Evolutionary conservation across 2,888 invertebrate genomes (phyloP).

Genomic region (Hanleya hanleyi): DNA sequence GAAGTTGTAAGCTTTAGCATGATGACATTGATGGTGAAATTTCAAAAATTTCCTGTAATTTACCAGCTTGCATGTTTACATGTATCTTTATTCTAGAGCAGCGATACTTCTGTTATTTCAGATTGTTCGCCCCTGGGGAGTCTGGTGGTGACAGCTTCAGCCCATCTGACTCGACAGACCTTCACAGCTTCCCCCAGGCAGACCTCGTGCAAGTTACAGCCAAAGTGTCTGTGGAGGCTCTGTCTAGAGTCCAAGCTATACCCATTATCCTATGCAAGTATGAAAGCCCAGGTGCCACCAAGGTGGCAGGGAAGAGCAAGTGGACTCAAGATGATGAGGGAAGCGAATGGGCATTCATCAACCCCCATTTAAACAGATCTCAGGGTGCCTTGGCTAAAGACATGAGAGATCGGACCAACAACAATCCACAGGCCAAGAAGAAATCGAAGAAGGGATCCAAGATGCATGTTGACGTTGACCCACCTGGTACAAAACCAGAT

Average conservation of each 20-base stretch:
- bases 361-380: no score
- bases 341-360: no score
- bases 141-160: slow-evolving; percentile 79
- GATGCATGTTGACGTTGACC: no score
- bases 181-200: slow-evolving; percentile 66
- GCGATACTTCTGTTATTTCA: slow-evolving; percentile 43
- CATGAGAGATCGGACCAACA: no score
- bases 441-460: no score
- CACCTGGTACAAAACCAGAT: no score
- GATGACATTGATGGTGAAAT: background rate
- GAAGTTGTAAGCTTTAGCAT: background rate
- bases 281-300: background rate
- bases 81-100: no score
- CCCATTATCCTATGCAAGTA: slow-evolving; percentile 72
- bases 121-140: slow-evolving; percentile 81
- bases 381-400: no score
- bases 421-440: no score
- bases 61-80: background rate
- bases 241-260: slow-evolving; percentile 84
- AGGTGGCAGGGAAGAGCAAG: background rate
- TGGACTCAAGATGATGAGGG: no score
- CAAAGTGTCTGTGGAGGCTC: slow-evolving; percentile 77
- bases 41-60: background rate
- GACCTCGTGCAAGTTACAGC: slow-evolving; percentile 67
- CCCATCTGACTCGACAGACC: no score